These are phyloP conservation scores for Scaptomyza tumidula DNA, from an alignment of 2,888 invertebrate genomes.

Conservation along the genomic window DNA sequence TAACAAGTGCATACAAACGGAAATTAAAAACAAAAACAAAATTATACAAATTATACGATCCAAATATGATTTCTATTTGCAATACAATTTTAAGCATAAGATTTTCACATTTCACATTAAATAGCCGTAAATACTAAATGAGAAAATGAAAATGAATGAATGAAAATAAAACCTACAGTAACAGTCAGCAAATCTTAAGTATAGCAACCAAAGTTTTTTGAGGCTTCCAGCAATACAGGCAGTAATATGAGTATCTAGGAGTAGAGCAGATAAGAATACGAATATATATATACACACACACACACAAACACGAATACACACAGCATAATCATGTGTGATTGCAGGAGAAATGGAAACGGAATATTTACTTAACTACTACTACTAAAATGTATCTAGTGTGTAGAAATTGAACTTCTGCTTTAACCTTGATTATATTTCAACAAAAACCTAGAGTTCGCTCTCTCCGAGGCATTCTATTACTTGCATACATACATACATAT, in stretches of 20 bases:
- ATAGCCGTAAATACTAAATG: slow-evolving; percentile 31
- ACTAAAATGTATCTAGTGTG: slow-evolving; percentile 25
- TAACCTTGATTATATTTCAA: slow-evolving; percentile 25
- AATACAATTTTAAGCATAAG: slow-evolving; percentile 65
- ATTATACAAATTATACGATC: slow-evolving; percentile 35
- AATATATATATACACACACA: background rate
- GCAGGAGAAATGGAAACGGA: slow-evolving; percentile 1
- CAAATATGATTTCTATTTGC: slow-evolving; percentile 61
- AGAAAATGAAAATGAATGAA: background rate
- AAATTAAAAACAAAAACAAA: slow-evolving; percentile 1
- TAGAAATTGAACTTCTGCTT: slow-evolving; percentile 25
- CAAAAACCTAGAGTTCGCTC: slow-evolving; percentile 18
- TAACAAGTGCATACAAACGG: background rate
- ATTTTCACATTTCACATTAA: slow-evolving; percentile 67
- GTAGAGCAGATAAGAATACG: background rate
- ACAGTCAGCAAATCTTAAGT: slow-evolving; percentile 33
- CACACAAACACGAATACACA: slow-evolving; percentile 6
- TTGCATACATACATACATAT: slow-evolving; percentile 32
- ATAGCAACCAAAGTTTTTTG: slow-evolving; percentile 62
- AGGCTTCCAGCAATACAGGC: slow-evolving; percentile 62
- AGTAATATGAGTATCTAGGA: slow-evolving; percentile 15
- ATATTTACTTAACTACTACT: slow-evolving; percentile 12
- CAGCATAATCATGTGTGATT: slow-evolving; percentile 10
- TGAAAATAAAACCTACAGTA: slow-evolving; percentile 8
- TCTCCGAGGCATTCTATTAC: slow-evolving; percentile 32